Conservation (phyloP, 2,888 invertebrate genomes). For the Polylopha cassiicola region DNA sequence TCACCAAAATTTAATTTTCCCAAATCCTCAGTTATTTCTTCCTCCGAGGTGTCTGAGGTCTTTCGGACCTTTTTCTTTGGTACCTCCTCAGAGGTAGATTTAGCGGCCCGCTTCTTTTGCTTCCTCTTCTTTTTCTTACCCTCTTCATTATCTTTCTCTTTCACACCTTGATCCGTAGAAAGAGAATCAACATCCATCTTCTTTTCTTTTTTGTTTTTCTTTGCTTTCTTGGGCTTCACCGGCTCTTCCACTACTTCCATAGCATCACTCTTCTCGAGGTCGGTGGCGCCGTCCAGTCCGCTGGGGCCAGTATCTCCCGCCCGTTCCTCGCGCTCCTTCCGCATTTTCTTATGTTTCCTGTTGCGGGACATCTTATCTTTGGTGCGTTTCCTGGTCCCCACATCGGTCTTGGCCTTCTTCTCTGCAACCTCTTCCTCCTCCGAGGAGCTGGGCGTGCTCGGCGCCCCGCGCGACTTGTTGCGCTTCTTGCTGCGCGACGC, state of each 20-base stretch:
- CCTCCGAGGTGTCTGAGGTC: conserved; percentile 42
- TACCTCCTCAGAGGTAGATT: conserved; percentile 35
- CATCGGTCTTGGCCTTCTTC: conserved; percentile 29
- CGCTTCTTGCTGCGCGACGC: no score
- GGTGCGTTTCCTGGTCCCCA: conserved; percentile 41
- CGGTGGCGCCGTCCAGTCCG: conserved; percentile 9
- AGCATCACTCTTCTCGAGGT: conserved; percentile 3
- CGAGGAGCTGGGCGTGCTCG: conserved; percentile 47
- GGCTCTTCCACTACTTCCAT: conserved; percentile 21
- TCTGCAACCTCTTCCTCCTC: conserved; percentile 28
- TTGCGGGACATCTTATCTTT: conserved; percentile 67
- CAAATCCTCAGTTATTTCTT: conserved; percentile 48
- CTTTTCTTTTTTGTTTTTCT: conserved; percentile 27
- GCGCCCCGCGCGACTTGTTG: no score
- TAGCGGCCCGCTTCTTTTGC: conserved; percentile 24
- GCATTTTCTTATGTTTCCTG: conserved; percentile 60
- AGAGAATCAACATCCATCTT: conserved; percentile 29
- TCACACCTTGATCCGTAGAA: conserved; percentile 25
- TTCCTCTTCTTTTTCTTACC: conserved; percentile 27
- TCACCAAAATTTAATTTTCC: conserved; percentile 61
- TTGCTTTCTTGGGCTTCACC: conserved; percentile 24
- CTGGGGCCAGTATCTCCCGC: conserved; percentile 46
- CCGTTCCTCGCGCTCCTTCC: conserved; percentile 48
- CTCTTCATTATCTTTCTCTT: conserved; percentile 22
- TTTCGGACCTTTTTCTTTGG: conserved; percentile 42